Evolutionary conservation across 2,797 vertebrate species (phyloP), one percentile per base, ranked within the genome.

Genomic region (Typhlichthys subterraneus): DNA sequence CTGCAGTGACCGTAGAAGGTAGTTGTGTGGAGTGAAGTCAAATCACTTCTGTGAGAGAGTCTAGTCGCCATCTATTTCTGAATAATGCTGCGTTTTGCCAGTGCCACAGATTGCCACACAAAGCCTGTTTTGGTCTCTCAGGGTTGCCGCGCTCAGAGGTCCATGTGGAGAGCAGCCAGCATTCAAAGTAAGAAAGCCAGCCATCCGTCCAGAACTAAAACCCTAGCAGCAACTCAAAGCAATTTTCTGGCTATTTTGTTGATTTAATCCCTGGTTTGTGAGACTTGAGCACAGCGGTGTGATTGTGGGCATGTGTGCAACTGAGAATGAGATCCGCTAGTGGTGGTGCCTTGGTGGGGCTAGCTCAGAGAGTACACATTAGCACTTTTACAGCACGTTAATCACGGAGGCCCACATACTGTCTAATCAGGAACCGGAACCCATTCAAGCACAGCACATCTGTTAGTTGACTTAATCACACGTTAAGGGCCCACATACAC

Each of bases 231-330:
- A 67, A 83, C 88, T 90, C 86, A 88, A 87, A 86, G 88, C 88
- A 90, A 93, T 93, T 92, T 93, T 92, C 87, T 88, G 84, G 80
- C 83, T 87, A 84, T 92, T 92, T 91, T 86, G 81, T 87, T 82
- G 85, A 91, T 91, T 88, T 89, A 91, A 92, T 93, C 86, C 85
- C 61, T 79, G 72, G 83, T 85, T 89, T 89, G 84, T 83, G 83
- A 88, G 81, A 86, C 75, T 79, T 79, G 78, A 67, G 57, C 72
- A 82, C 80, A 79, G 68, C 46, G 12, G 58, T 73, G 76, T 77
- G 75, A 29, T 33, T 51, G 47, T 42, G 51, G 55, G 56, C 13
- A 23, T 47, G 15, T 46, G 5, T 61, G 63, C 64, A 69, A 55
- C 19, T 29, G 61, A 63, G 47, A 60, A 61, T 70, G 45, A 51